Conservation (phyloP, 2,113 vertebrate genomes). For the Ramphastos sulfuratus region DNA sequence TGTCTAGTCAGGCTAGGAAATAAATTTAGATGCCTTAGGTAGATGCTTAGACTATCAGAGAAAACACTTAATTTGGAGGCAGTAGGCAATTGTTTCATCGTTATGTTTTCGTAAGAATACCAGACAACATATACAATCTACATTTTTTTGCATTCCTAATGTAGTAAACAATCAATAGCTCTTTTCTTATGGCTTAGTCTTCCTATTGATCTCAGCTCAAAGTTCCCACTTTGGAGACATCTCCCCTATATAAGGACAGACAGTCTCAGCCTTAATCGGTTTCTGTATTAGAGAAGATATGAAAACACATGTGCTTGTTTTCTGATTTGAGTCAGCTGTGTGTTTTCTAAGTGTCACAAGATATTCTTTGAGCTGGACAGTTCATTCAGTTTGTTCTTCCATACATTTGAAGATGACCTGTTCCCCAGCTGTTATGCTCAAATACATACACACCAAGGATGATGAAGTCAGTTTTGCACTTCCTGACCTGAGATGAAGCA, state of each 20-base stretch:
- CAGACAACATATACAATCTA: constrained; percentile 9
- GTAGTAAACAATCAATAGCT: constrained; percentile 21
- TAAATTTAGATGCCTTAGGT: constrained; percentile 41
- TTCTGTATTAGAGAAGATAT: neutral
- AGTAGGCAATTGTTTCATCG: neutral
- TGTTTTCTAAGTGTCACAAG: neutral
- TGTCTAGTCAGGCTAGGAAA: constrained; percentile 23
- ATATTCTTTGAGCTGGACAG: neutral
- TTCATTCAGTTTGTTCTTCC: neutral
- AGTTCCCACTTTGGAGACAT: neutral
- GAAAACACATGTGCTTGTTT: neutral
- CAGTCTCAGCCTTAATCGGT: neutral
- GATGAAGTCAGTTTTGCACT: neutral
- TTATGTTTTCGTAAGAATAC: neutral
- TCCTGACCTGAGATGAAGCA: neutral
- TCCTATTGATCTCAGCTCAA: constrained; percentile 25
- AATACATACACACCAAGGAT: neutral
- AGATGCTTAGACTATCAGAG: neutral
- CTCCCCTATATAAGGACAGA: neutral
- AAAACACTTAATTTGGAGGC: neutral
- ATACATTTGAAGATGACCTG: neutral
- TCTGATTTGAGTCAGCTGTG: neutral
- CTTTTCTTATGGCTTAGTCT: neutral
- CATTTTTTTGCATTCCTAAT: neutral
- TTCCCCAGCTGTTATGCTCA: neutral